Evolutionary conservation across 2,888 invertebrate genomes (phyloP), one percentile per base, ranked within the genome.

Genomic region (Gibbula magus): DNA sequence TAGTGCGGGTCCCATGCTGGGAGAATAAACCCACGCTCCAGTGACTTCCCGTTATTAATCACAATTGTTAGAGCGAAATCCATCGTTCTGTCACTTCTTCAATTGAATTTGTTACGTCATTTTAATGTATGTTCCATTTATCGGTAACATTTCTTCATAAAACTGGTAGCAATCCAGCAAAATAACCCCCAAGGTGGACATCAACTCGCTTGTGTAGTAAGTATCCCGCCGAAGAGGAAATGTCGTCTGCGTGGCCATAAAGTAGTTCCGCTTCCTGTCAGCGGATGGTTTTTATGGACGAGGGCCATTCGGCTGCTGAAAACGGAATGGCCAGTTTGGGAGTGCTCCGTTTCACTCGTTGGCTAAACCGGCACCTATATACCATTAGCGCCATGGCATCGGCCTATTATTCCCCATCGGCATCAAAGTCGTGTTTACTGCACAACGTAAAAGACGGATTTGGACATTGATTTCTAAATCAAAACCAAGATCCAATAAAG

Each of bases 31-130:
- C 70, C 70, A 70, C 35, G 70, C 70, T 70, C 70, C 35, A 35
- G 35, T 39, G 39, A 70, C 70, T 18, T 35, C 25, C 8, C 20
- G 25, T 70, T 35, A 70, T 70, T 70, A 70, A 70, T 70, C 70
- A 70, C 70, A 70, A 70, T 70, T 35, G 70, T 39, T 39, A n/a
- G 39, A 70, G 70, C 32, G 32, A 20, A 70, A 39, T 70, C n/a
- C 29, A 29, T 25, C 61, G 29, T 61, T n/a, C 61, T 61, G 61
- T 0, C 70, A 32, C 70, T 35, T 70, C 29, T 70, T 70, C 70
- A 70, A 70, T 70, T 70, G 35, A 35, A 70, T 70, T 70, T 70
- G 70, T 70, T 70, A 70, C 70, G 35, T 70, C 70, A 32, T 70
- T 32, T 35, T 70, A 32, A 70, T 70, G 70, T n/a, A 20, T 70